phyloP scores from a whole-genome alignment of 1,140 invertebrate species.

The Bombus picipes region DNA sequence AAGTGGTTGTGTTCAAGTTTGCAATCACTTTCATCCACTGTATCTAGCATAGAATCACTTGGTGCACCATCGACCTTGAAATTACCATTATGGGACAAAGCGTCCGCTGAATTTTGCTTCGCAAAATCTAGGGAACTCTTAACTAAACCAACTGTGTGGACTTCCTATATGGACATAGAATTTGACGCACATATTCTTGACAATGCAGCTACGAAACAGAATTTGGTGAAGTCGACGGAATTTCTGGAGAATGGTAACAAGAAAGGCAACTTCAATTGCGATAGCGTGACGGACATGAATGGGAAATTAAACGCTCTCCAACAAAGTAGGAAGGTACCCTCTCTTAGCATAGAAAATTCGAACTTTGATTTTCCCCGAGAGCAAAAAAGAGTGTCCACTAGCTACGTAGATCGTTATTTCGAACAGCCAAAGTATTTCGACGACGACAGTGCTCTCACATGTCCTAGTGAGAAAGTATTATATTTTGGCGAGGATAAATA shows the following conservation, averaged over 20 bases:
- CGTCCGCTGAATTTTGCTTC: constrained; percentile 89
- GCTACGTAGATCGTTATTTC: constrained; percentile 80
- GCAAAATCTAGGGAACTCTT: constrained; percentile 88
- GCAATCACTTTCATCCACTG: constrained; percentile 81
- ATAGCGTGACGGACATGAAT: constrained; percentile 15
- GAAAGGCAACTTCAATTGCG: constrained; percentile 60
- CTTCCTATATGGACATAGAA: constrained; percentile 78
- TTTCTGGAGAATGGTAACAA: constrained; percentile 77
- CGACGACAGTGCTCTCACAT: constrained; percentile 65
- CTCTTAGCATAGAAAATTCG: constrained; percentile 64
- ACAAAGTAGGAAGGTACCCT: constrained; percentile 73
- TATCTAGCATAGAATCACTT: constrained; percentile 82
- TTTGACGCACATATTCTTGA: constrained; percentile 76
- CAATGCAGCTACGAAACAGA: constrained; percentile 72
- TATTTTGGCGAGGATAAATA: constrained; percentile 70
- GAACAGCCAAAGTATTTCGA: constrained; percentile 79
- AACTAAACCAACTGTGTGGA: constrained; percentile 83
- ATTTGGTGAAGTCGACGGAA: constrained; percentile 77
- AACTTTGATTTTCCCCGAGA: constrained; percentile 69
- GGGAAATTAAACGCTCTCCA: constrained; percentile 58
- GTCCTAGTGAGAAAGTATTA: constrained; percentile 58
- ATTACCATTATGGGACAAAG: constrained; percentile 88
- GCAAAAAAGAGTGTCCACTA: constrained; percentile 77
- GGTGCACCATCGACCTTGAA: constrained; percentile 83
- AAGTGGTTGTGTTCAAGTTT: constrained; percentile 84